Percentiles rank a stretch among this genome's conserved stretches.
Evolutionary conservation across 1,140 invertebrate genomes (phyloP).

Genomic region (Cepaea nemoralis): DNA sequence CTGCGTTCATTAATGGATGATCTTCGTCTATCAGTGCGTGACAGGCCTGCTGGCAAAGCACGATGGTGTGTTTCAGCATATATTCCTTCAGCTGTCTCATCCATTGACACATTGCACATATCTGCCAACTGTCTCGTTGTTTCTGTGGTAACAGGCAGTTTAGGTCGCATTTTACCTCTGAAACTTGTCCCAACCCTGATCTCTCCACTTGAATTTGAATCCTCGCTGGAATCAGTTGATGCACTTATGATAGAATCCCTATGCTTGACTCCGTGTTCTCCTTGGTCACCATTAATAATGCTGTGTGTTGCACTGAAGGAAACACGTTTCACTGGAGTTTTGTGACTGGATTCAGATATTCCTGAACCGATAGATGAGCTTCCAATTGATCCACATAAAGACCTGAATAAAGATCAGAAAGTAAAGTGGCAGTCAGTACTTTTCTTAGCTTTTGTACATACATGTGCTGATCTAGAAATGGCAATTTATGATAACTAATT

Average conservation of each 20-base stretch:
- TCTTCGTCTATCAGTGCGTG: constrained; percentile 49
- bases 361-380: constrained; percentile 1
- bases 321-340: constrained; percentile 65
- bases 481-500: too few species aligned
- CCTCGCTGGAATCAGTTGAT: constrained; percentile 66
- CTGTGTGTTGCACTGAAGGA: constrained; percentile 69
- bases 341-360: constrained; percentile 46
- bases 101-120: constrained; percentile 58
- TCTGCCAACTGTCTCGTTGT: constrained; percentile 68
- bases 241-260: constrained; percentile 68
- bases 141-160: constrained; percentile 66
- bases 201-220: constrained; percentile 67
- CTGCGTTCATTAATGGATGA: constrained; percentile 45
- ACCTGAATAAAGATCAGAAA: constrained; percentile 8
- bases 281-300: constrained; percentile 62
- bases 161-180: constrained; percentile 61
- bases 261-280: constrained; percentile 57
- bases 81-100: constrained; percentile 46
- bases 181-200: constrained; percentile 47
- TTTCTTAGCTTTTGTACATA: too few species aligned
- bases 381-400: constrained; percentile 33
- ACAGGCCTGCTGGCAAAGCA: constrained; percentile 45
- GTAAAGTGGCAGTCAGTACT: neutral
- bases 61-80: constrained; percentile 36
- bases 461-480: too few species aligned